Evolutionary conservation across 1,140 invertebrate genomes (phyloP).

Genomic region (Macrostomum lignano): DNA sequence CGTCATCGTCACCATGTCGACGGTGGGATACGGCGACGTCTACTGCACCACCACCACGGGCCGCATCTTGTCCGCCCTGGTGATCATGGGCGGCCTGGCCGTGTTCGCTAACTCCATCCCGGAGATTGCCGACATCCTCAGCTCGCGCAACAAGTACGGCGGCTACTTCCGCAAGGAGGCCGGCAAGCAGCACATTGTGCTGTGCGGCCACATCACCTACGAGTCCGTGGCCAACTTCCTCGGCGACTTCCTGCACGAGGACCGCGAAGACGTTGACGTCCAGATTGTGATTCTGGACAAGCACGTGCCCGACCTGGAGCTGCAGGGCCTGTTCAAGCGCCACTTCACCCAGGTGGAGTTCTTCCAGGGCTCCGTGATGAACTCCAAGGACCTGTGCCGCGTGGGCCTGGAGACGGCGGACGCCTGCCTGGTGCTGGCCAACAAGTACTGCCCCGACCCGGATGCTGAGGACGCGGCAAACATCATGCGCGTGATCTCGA

Average conservation of each 20-base stretch:
- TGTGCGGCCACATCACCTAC: constrained; percentile 8
- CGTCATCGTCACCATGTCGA: constrained; percentile 93
- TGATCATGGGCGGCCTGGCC: constrained; percentile 93
- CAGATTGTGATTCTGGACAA: constrained; percentile 8
- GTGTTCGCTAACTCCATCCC: constrained; percentile 18
- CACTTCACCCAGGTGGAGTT: constrained; percentile 21
- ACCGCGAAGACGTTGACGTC: constrained; percentile 5
- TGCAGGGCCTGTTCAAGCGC: constrained; percentile 6
- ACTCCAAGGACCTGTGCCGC: constrained; percentile 87
- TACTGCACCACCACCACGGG: constrained; percentile 80
- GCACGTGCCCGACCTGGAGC: constrained; percentile 3
- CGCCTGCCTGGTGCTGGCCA: constrained; percentile 83
- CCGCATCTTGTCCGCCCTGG: constrained; percentile 86
- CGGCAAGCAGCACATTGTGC: constrained; percentile 8
- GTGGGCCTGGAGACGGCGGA: constrained; percentile 97
- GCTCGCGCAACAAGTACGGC: constrained; percentile 5
- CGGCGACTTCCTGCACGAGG: constrained; percentile 8
- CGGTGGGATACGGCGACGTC: constrained; percentile 88
- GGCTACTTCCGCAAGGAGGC: constrained; percentile 5
- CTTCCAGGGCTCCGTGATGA: constrained; percentile 99
- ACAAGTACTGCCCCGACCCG: constrained; percentile 96
- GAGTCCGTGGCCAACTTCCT: constrained; percentile 6
- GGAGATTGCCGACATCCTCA: constrained; percentile 6
- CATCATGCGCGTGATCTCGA: constrained; percentile 95
- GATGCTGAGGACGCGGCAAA: constrained; percentile 88